Evolutionary conservation across 30 jellyfish, hydroid and myxozoan genomes (phyloP), one percentile per base, ranked within the genome.

Genomic region (Rhopilema esculentum): DNA sequence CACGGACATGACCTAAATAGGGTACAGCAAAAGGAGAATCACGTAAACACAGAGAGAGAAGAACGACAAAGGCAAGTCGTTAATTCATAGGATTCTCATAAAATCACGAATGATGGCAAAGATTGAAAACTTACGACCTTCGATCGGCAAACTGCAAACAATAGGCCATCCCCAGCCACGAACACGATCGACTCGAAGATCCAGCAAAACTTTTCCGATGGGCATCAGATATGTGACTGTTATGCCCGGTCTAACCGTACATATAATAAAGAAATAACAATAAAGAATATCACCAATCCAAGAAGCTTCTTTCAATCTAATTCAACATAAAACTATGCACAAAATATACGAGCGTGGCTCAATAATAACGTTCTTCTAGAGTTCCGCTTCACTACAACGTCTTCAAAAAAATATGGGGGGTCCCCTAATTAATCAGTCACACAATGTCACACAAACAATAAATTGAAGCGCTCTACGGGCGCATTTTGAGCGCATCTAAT

Each of bases 141-240:
- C 74, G 74, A 64, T 64, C 74, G 74, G 74, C 74, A 40, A 64
- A 64, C 74, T 64, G 74, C 74, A 64, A 64, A 64, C 74, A 64
- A 64, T 64, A 64, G 74, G 74, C 74, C 74, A 40, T 25, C 31
- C 74, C 74, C 31, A 64, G 74, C 74, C 74, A 64, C 74, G 31
- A 64, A 64, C 30, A 64, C 74, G 19, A 17, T 64, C 74, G 74
- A 64, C 74, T 64, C 74, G 74, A 20, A 64, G 74, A 2, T 64
- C 31, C 74, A 6, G 57, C 74, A 20, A 64, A 64, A 64, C 31
- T 64, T 64, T 64, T 64, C 17, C 74, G 74, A 2, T 64, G 74
- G 74, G 74, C 74, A 18, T 18, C 74, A 64, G 74, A 64, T 64
- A 64, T 64, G 74, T 64, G 74, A 64, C 74, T 6, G 74, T 64